Evolutionary conservation across 2,888 invertebrate species (phyloP), one percentile per base, ranked within the genome.

Genomic region (Pseudanteris insignis): DNA sequence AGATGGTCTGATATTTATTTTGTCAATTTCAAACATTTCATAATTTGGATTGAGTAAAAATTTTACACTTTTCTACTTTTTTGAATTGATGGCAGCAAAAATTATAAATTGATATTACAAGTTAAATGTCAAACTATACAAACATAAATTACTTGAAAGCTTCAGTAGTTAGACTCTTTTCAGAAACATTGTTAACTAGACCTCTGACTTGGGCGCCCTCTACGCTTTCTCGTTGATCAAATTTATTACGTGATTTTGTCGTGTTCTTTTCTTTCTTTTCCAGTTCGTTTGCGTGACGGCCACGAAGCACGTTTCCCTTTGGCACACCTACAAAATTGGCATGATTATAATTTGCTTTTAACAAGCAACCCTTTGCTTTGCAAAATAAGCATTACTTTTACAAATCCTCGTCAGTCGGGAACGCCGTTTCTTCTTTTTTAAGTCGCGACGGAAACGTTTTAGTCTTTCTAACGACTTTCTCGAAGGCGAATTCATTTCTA

Each of bases 131-230:
- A n/a, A n/a, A n/a, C n/a, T n/a, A n/a, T n/a, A n/a, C n/a, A n/a
- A n/a, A n/a, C n/a, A n/a, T n/a, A n/a, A n/a, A n/a, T 47, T 47
- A 55, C 55, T 40, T 55, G 21, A 55, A 47, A 33, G 46, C 28
- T 29, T 55, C n/a, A 5, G 34, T 34, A 10, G 46, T 40, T 7
- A 33, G 34, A 40, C 24, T 40, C 40, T 40, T 46, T 29, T 40
- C 40, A 21, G 46, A 7, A 21, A 21, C 7, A 21, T 21, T 21
- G 21, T 21, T 21, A 21, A 21, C 21, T 21, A 21, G n/a, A n/a
- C n/a, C n/a, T n/a, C n/a, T n/a, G n/a, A n/a, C n/a, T n/a, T n/a
- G n/a, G n/a, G n/a, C n/a, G n/a, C n/a, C n/a, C n/a, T n/a, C n/a
- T n/a, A n/a, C n/a, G n/a, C n/a, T n/a, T n/a, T n/a, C n/a, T n/a